Conservation (phyloP, 2,888 invertebrate genomes). For the Deilephila porcellus region DNA sequence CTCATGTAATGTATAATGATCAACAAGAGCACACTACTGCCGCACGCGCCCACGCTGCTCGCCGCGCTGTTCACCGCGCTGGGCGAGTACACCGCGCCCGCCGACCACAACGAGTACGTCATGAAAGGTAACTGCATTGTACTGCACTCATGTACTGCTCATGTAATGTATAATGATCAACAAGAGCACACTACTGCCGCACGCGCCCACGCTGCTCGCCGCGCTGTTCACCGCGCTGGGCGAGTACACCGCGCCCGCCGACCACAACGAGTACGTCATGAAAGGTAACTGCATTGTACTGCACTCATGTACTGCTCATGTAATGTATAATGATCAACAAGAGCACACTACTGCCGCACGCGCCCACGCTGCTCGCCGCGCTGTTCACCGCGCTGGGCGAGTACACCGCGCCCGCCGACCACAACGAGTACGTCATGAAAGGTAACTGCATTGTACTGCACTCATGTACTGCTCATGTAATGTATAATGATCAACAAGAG, state of each 20-base stretch:
- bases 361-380: constrained; percentile 87
- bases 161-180: constrained; percentile 66
- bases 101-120: constrained; percentile 97
- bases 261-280: constrained; percentile 99
- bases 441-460: constrained; percentile 70
- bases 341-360: constrained; percentile 87
- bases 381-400: constrained; percentile 90
- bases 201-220: constrained; percentile 89
- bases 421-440: constrained; percentile 99
- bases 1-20: constrained; percentile 60
- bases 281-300: constrained; percentile 86
- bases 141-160: background rate
- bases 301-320: background rate
- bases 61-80: constrained; percentile 88
- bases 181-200: constrained; percentile 86
- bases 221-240: constrained; percentile 90
- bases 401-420: constrained; percentile 88
- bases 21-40: constrained; percentile 86
- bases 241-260: constrained; percentile 86
- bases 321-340: constrained; percentile 73
- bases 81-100: constrained; percentile 85
- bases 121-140: constrained; percentile 91
- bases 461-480: background rate
- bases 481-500: constrained; percentile 79
- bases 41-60: constrained; percentile 90